Base-by-base conservation (phyloP, 2,888 invertebrate genomes). In the Salpingus planirostris region DNA sequence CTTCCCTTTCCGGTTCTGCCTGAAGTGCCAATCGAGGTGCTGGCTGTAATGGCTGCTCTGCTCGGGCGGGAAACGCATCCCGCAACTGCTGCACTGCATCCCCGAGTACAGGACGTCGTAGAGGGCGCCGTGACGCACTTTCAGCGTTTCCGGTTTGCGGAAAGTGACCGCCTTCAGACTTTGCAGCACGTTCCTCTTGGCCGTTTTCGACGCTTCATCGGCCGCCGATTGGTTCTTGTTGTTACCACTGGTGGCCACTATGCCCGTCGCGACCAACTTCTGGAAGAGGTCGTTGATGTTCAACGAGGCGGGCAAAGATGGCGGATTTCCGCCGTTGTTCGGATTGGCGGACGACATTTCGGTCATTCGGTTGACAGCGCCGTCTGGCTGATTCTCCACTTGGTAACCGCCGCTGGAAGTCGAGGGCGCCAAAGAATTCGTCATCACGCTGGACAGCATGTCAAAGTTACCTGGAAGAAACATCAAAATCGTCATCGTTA, bases 11-110 rank as follows among this genome's bases (percentile, higher is more conserved):
- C 91, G 69, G 68, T 97, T 97, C 64, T 91, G 89, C 1, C 92
- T 69, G 69, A 97, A 97, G 68, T 98, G 98, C 96, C 97, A 97
- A 68, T 98, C 97, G 38, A 97, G 74, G 67, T 99, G 98, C 60
- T 90, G 88, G 52, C 84, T 86, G 66, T 96, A 98, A 41, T 85
- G 78, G 46, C 84, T 83, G 5, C 86, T 88, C 56, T 85, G 83
- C 64, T 90, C 89, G 0, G 88, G 83, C 8, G 88, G 84, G 66
- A 97, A 96, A 25, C 96, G 76, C 38, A 90, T 79, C 15, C 97
- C 97, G 67, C 98, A 98, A 29, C 91, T 89, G 43, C 89, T 85
- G 67, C 98, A 99, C 59, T 95, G 96, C 74, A 92, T 86, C 23
- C 96, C 96, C 33, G 80, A 77, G 65, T 90, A 93, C 13, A 95